Conservation (phyloP, 2,888 invertebrate species). For the Stenoptilia bipunctidactyla region DNA sequence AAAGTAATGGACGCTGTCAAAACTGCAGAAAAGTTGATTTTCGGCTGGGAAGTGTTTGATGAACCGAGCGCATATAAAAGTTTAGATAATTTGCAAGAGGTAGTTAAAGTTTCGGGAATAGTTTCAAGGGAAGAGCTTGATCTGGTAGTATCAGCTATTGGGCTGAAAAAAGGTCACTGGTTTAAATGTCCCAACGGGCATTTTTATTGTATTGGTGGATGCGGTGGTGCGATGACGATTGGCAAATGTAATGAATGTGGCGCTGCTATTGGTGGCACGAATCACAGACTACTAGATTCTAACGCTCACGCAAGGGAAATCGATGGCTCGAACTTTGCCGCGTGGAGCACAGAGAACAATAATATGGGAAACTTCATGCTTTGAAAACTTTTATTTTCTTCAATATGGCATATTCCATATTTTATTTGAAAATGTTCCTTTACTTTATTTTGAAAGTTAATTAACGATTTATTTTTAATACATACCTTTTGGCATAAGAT, state of each 20-base stretch:
- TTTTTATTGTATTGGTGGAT: conserved; percentile 74
- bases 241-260: conserved; percentile 71
- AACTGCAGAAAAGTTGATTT: conserved; percentile 22
- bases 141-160: conserved; percentile 70
- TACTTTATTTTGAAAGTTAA: no score
- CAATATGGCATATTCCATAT: no score
- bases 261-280: conserved; percentile 61
- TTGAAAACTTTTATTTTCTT: no score
- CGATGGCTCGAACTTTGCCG: conserved; percentile 59
- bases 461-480: no score
- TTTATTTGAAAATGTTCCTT: no score
- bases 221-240: conserved; percentile 74
- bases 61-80: conserved; percentile 13
- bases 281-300: conserved; percentile 48
- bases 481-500: no score
- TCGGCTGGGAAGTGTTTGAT: conserved; percentile 25
- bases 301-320: conserved; percentile 66
- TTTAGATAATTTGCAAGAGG: conserved; percentile 20
- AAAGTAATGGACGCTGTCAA: conserved; percentile 19
- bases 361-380: conserved; percentile 47
- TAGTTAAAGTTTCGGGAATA: conserved; percentile 26
- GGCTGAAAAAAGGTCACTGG: conserved; percentile 74
- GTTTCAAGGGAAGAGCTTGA: conserved; percentile 45
- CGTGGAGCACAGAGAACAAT: conserved; percentile 57
- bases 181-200: conserved; percentile 80